Percentiles rank a stretch among this genome's conserved stretches.
Evolutionary conservation across 1,140 invertebrate species (phyloP).

Genomic region (Chymomyza costata): DNA sequence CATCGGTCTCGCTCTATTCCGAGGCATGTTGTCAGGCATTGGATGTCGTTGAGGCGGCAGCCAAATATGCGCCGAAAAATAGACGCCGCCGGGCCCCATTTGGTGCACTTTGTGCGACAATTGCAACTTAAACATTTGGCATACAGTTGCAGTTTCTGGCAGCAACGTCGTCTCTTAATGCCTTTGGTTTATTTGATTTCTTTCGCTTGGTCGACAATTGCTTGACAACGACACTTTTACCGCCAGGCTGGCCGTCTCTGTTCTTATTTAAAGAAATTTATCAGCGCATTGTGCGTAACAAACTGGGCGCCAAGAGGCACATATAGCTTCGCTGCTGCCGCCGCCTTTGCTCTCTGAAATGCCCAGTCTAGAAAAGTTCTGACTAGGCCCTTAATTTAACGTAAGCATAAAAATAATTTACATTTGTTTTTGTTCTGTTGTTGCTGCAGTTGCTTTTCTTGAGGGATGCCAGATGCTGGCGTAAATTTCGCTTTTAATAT

Average conservation of each 20-base stretch:
- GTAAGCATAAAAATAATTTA: slow-evolving; percentile 29
- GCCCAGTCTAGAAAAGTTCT: slow-evolving; percentile 5
- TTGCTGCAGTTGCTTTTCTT: too few species aligned
- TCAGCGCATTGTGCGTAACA: slow-evolving; percentile 35
- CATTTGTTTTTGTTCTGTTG: slow-evolving; percentile 33
- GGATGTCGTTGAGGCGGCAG: too few species aligned
- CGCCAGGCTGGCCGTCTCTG: neutral
- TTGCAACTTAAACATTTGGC: too few species aligned
- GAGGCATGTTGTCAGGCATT: too few species aligned
- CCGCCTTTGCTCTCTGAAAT: slow-evolving; percentile 20
- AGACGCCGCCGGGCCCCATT: too few species aligned
- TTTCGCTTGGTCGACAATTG: too few species aligned
- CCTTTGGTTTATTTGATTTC: too few species aligned
- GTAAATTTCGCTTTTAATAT: slow-evolving; percentile 6
- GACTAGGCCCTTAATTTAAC: slow-evolving; percentile 19
- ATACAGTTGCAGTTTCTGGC: too few species aligned
- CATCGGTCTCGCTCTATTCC: too few species aligned
- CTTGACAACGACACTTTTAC: neutral
- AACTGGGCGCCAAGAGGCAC: slow-evolving; percentile 41
- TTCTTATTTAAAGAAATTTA: slow-evolving; percentile 55
- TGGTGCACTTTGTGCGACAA: too few species aligned
- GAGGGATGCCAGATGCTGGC: slow-evolving; percentile 48
- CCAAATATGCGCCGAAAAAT: too few species aligned
- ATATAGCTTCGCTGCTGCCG: neutral
- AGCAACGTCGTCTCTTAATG: too few species aligned